Evolutionary conservation across 2,797 vertebrate genomes (phyloP), one percentile per base, ranked within the genome.

Genomic region (Betta splendens): DNA sequence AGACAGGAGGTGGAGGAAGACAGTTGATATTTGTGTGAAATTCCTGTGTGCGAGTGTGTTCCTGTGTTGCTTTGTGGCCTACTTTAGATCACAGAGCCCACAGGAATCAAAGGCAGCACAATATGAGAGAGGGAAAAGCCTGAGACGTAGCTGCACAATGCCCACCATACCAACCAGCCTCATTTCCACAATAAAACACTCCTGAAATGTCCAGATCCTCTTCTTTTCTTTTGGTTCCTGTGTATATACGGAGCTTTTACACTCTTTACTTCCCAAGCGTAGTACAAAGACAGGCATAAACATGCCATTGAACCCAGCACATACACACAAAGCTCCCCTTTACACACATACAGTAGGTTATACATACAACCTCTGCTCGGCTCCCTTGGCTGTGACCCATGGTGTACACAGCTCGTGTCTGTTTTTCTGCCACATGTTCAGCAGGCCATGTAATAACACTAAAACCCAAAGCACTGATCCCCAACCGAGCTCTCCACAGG

Each of bases 391-490:
- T 63, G 56, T 74, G 81, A 85, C 77, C 72, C 64, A 18, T 18
- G 18, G 46, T 65, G 65, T 28, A 67, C 64, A 46, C 5, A 11
- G 36, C 72, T 69, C 77, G 57, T 73, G 79, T 63, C 64, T 58
- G 37, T 66, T 70, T 67, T 56, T 78, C 65, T 45, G 77, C 79
- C 71, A 79, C 54, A 72, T 73, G 84, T 71, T 74, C 87, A 89
- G 70, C 13, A 68, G 70, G 72, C 82, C 85, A 84, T 85, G 85
- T 83, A 87, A 89, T 87, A 85, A 83, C 75, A 72, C 63, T 43
- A 79, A 81, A 80, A 84, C 69, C 43, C 55, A 57, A 72, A 52
- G 55, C 76, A 64, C 71, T 81, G 82, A 83, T 82, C 78, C 84
- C 58, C 20, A 16, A 67, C 72, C 53, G 12, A 53, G 74, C 77